A percentile compares a stretch with the other conserved stretches of the same genome.
Evolutionary conservation across 2,113 vertebrate genomes (phyloP).

Genomic region (Chitala chitala): DNA sequence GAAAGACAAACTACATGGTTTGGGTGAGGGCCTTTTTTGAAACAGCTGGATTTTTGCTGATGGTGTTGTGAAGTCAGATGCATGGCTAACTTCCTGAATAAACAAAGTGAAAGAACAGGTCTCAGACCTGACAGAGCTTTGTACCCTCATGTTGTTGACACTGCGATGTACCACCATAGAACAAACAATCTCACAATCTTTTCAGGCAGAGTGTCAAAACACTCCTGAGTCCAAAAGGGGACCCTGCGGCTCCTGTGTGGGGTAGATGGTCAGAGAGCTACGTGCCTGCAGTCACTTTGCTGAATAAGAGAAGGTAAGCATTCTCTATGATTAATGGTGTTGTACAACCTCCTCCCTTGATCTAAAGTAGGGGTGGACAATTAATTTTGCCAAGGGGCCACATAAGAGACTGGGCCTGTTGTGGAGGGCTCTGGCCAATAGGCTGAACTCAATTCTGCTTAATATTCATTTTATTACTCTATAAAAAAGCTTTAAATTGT

Average conservation of each 20-base stretch:
- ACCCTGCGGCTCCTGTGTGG: neutral
- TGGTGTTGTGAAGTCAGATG: no score
- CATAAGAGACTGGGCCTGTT: no score
- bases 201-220: conserved; percentile 17
- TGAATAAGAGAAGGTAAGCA: conserved; percentile 7
- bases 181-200: neutral
- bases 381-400: no score
- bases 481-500: no score
- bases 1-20: no score
- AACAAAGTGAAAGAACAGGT: neutral
- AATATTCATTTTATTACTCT: no score
- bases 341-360: no score
- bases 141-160: neutral
- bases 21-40: no score
- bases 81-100: neutral
- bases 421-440: no score
- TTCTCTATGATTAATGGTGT: neutral
- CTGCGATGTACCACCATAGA: neutral
- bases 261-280: neutral
- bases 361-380: no score
- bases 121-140: neutral
- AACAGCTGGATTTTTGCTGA: no score
- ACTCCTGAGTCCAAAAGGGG: neutral
- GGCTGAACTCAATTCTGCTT: no score
- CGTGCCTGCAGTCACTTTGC: neutral